phyloP scores from a whole-genome alignment of 2,797 vertebrate genomes.

The Clarias pachynema region DNA sequence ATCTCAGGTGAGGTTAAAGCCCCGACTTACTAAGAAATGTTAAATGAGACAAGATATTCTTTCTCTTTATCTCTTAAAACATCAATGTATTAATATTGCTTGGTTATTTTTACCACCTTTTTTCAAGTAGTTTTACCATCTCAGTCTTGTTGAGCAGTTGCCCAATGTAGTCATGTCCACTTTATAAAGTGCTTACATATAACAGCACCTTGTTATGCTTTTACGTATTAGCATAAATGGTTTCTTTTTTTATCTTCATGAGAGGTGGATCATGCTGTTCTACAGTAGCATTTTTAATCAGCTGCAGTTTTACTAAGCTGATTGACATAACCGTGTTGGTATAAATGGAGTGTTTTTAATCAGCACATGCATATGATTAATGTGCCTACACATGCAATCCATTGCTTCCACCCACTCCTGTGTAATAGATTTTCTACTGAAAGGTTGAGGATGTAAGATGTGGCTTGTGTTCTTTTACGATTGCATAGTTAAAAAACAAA shows the following conservation, averaged over 20 bases:
- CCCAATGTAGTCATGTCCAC: not conserved
- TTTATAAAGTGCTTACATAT: not conserved
- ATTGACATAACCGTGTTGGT: slow-evolving; percentile 17
- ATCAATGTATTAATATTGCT: not conserved
- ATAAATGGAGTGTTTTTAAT: slow-evolving; percentile 39
- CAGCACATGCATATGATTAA: slow-evolving; percentile 73
- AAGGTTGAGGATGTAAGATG: slow-evolving; percentile 59
- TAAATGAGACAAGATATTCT: not conserved
- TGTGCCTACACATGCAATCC: slow-evolving; percentile 62
- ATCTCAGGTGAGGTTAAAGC: slow-evolving; percentile 32
- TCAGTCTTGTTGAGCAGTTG: not conserved
- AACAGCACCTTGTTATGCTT: not conserved
- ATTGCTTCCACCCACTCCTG: slow-evolving; percentile 62
- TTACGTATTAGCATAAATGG: not conserved
- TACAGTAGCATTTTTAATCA: slow-evolving; percentile 16
- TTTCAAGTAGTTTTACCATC: not conserved
- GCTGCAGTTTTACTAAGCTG: slow-evolving; percentile 9
- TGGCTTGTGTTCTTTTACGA: slow-evolving; percentile 52
- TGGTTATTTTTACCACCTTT: not conserved
- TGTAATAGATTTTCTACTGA: slow-evolving; percentile 61
- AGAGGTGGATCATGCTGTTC: slow-evolving; percentile 28
- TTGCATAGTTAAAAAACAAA: slow-evolving; percentile 46
- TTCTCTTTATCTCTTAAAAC: not conserved
- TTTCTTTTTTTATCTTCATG: slow-evolving; percentile 22
- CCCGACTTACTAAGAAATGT: slow-evolving; percentile 27